Evolutionary conservation across 2,797 vertebrate genomes (phyloP).

Genomic region (Acanthurus lineatus): DNA sequence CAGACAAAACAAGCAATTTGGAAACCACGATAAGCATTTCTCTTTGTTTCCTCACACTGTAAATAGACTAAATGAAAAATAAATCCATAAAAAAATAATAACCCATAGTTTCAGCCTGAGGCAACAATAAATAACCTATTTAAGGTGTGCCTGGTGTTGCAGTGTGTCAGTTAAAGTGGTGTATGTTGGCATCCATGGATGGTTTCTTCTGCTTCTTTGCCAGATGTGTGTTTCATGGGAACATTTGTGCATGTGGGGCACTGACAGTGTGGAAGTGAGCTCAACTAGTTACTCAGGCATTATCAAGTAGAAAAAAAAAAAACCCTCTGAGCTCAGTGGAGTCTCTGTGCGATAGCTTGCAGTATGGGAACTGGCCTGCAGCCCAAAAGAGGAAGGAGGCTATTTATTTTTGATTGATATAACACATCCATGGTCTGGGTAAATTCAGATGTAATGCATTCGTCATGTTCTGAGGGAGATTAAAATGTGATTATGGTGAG

Average conservation of each 20-base stretch:
- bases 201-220: constrained; percentile 47
- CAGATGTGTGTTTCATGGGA: constrained; percentile 64
- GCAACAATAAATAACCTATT: background rate
- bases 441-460: constrained; percentile 45
- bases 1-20: background rate
- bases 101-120: background rate
- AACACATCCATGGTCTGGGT: constrained; percentile 39
- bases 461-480: constrained; percentile 52
- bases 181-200: background rate
- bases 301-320: constrained; percentile 17
- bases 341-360: constrained; percentile 40
- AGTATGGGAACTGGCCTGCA: constrained; percentile 55
- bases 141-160: background rate
- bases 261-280: constrained; percentile 45
- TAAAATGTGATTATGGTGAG: constrained; percentile 50
- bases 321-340: constrained; percentile 37
- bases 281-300: constrained; percentile 45
- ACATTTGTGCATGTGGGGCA: constrained; percentile 35
- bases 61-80: background rate
- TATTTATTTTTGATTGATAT: constrained; percentile 55
- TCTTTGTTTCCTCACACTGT: background rate
- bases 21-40: background rate
- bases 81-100: background rate
- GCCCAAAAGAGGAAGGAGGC: constrained; percentile 33
- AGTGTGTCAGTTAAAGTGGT: background rate